Evolutionary conservation across 2,888 invertebrate species (phyloP).

Genomic region (Cantharis rustica): DNA sequence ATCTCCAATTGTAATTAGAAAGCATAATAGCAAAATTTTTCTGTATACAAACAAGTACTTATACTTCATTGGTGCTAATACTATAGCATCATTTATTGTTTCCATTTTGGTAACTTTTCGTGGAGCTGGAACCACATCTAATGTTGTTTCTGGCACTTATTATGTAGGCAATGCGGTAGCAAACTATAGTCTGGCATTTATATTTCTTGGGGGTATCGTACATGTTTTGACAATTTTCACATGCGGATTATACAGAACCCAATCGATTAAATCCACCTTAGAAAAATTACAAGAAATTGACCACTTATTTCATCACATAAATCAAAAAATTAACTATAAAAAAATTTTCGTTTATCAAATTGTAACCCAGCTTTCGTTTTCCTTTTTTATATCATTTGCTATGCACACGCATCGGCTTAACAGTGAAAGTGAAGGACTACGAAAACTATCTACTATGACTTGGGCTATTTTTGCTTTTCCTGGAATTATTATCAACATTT

Average conservation of each 20-base stretch:
- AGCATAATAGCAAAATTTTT: background rate
- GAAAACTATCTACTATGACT: conserved; percentile 1
- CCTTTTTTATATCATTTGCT: background rate
- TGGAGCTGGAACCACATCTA: background rate
- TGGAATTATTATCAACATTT: background rate
- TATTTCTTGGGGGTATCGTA: conserved; percentile 7
- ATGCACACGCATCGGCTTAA: conserved; percentile 4
- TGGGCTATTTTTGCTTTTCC: conserved; percentile 14
- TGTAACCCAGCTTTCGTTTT: background rate
- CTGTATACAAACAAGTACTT: conserved; percentile 14
- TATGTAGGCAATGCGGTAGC: conserved; percentile 15
- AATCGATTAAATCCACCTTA: conserved; percentile 12
- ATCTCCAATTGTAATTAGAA: conserved; percentile 11
- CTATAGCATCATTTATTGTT: background rate
- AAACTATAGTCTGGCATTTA: conserved; percentile 12
- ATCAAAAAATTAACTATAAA: conserved; percentile 10
- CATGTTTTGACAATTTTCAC: conserved; percentile 8
- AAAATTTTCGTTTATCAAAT: conserved; percentile 15
- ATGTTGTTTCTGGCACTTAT: conserved; percentile 14
- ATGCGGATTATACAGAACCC: conserved; percentile 5
- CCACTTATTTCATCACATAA: background rate
- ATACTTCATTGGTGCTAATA: conserved; percentile 4
- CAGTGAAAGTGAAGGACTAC: conserved; percentile 3
- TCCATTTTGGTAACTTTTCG: background rate
- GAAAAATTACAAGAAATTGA: conserved; percentile 6